These are phyloP conservation scores for Aspidapion aeneum DNA, from an alignment of 2,888 invertebrate genomes.

Conservation along the genomic window DNA sequence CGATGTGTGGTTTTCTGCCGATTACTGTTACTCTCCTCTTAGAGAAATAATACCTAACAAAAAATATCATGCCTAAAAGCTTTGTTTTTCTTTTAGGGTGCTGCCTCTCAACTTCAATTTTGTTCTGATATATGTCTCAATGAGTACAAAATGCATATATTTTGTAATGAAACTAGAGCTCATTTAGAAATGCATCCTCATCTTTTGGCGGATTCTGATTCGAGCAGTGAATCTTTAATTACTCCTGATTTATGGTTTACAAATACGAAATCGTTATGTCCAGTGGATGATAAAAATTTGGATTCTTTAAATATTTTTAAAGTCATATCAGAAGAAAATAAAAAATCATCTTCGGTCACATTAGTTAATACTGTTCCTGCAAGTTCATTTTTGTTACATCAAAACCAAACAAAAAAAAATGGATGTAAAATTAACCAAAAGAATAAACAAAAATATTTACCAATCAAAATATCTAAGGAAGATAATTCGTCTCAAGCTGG, in stretches of 20 bases:
- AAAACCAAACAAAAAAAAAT: conserved; percentile 27
- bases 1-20: too few relatives aligned
- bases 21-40: too few relatives aligned
- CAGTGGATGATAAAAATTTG: not conserved
- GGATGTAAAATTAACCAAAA: conserved; percentile 9
- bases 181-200: conserved; percentile 84
- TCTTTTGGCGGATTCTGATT: conserved; percentile 48
- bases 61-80: not conserved
- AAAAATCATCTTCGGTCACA: not conserved
- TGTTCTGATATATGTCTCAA: conserved; percentile 91
- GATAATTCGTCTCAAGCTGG: conserved; percentile 31
- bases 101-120: conserved; percentile 87
- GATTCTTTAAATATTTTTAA: not conserved
- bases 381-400: not conserved
- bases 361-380: not conserved
- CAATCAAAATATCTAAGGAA: conserved; percentile 44
- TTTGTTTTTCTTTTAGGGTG: conserved; percentile 59
- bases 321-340: not conserved
- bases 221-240: conserved; percentile 54
- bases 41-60: too few relatives aligned
- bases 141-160: conserved; percentile 96
- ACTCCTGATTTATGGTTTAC: conserved; percentile 90
- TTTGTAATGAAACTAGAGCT: conserved; percentile 90
- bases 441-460: conserved; percentile 42
- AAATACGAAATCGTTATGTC: conserved; percentile 59